These are phyloP conservation scores for Sarcophaga caerulescens DNA, from an alignment of 2,888 invertebrate genomes.

Conservation along the genomic window DNA sequence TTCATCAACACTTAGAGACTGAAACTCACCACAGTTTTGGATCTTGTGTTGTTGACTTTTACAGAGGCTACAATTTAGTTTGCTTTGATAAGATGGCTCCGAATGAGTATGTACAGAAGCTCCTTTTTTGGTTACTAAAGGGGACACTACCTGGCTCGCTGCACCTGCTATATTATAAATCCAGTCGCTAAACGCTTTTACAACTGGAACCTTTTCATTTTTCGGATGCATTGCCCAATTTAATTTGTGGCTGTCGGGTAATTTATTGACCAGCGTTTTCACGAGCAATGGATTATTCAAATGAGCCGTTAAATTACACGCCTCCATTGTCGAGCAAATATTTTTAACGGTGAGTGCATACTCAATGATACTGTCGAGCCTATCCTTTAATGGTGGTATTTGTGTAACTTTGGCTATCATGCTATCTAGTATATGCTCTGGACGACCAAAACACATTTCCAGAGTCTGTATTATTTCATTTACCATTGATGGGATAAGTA, in stretches of 20 bases:
- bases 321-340: too few species aligned
- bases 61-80: neutral
- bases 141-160: conserved; percentile 53
- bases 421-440: too few species aligned
- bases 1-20: too few species aligned
- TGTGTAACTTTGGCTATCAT: too few species aligned
- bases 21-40: too few species aligned
- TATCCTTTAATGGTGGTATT: too few species aligned
- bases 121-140: conserved; percentile 36
- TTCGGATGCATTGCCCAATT: conserved; percentile 39
- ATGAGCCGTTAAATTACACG: conserved; percentile 4
- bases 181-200: conserved; percentile 55
- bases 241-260: conserved; percentile 44
- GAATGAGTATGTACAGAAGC: conserved; percentile 44
- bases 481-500: too few species aligned
- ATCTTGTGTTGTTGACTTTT: too few species aligned
- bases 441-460: too few species aligned
- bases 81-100: neutral
- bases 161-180: conserved; percentile 51
- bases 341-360: too few species aligned
- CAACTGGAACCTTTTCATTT: conserved; percentile 26
- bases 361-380: too few species aligned
- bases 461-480: too few species aligned
- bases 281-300: conserved; percentile 42
- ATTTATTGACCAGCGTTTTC: conserved; percentile 48